phyloP scores from a whole-genome alignment of 2,888 invertebrate species.

The Hirtodrosophila cameraria region DNA sequence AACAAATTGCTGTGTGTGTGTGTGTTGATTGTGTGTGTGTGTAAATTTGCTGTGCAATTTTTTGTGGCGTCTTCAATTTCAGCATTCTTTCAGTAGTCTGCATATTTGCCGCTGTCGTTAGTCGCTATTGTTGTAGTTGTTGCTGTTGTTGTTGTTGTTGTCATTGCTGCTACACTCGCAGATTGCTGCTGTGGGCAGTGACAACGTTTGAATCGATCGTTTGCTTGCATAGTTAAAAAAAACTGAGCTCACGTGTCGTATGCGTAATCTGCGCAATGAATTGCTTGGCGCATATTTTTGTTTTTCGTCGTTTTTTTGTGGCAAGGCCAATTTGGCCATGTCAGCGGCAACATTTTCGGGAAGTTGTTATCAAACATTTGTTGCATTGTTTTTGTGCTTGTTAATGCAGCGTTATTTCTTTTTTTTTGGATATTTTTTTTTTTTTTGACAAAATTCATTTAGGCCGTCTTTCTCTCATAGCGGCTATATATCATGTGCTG shows the following conservation, averaged over 20 bases:
- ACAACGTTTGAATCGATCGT: slow-evolving; percentile 30
- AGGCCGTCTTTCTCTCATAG: slow-evolving; percentile 35
- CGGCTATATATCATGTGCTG: slow-evolving; percentile 43
- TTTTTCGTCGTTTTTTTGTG: slow-evolving; percentile 5
- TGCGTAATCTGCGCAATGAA: slow-evolving; percentile 59
- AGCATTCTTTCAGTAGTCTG: slow-evolving; percentile 72
- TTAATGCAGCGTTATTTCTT: slow-evolving; percentile 8
- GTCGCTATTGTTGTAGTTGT: slow-evolving; percentile 7
- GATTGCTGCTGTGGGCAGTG: slow-evolving; percentile 22
- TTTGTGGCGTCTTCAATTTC: slow-evolving; percentile 70
- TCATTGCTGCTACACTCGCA: slow-evolving; percentile 13
- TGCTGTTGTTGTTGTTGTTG: slow-evolving; percentile 11
- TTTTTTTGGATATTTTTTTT: slow-evolving; percentile 32
- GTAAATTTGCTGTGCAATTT: slow-evolving; percentile 45
- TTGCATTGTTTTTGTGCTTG: slow-evolving; percentile 20
- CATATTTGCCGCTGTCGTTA: slow-evolving; percentile 52
- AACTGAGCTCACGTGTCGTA: slow-evolving; percentile 48
- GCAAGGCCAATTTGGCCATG: slow-evolving; percentile 43
- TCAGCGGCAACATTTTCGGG: slow-evolving; percentile 56
- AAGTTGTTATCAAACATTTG: slow-evolving; percentile 70
- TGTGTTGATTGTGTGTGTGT: slow-evolving; percentile 2
- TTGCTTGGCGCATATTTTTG: slow-evolving; percentile 23
- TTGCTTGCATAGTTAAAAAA: slow-evolving; percentile 17
- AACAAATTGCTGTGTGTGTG: slow-evolving; percentile 34
- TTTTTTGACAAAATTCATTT: slow-evolving; percentile 59